Percentiles rank a stretch among this genome's conserved stretches.
Evolutionary conservation across 2,113 vertebrate genomes (phyloP).

Genomic region (Rhineura floridana): DNA sequence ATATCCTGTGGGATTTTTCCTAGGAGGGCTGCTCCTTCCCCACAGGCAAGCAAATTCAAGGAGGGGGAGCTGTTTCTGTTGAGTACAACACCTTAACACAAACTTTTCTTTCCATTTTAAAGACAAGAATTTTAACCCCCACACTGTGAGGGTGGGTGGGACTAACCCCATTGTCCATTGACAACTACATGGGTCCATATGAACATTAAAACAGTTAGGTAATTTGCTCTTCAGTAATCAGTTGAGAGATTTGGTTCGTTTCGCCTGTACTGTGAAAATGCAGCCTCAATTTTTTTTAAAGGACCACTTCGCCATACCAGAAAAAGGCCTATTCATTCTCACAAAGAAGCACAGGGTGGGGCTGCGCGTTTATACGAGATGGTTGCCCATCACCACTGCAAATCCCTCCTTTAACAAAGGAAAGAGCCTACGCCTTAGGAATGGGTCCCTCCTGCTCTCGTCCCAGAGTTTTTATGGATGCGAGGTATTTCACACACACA

Average conservation of each 20-base stretch:
- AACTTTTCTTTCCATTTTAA: background rate
- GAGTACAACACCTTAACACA: background rate
- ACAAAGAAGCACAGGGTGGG: constrained; percentile 23
- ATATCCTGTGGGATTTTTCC: background rate
- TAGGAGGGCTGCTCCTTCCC: background rate
- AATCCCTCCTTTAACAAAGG: constrained; percentile 17
- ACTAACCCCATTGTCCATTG: background rate
- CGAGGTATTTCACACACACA: background rate
- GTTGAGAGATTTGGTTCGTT: background rate
- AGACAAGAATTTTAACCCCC: background rate
- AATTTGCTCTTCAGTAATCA: background rate
- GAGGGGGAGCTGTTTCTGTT: background rate
- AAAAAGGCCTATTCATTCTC: background rate
- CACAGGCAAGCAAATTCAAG: background rate
- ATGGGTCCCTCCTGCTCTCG: no score
- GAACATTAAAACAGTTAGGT: background rate
- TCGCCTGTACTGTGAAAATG: background rate
- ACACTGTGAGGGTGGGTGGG: background rate
- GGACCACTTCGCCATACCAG: background rate
- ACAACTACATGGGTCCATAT: background rate
- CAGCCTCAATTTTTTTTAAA: background rate
- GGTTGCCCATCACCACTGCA: background rate
- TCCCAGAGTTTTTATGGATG: background rate
- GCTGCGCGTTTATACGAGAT: background rate
- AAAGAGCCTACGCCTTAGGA: background rate